Evolutionary conservation across 1,140 invertebrate genomes (phyloP), one percentile per base, ranked within the genome.

Genomic region (Hormaphis cornu): DNA sequence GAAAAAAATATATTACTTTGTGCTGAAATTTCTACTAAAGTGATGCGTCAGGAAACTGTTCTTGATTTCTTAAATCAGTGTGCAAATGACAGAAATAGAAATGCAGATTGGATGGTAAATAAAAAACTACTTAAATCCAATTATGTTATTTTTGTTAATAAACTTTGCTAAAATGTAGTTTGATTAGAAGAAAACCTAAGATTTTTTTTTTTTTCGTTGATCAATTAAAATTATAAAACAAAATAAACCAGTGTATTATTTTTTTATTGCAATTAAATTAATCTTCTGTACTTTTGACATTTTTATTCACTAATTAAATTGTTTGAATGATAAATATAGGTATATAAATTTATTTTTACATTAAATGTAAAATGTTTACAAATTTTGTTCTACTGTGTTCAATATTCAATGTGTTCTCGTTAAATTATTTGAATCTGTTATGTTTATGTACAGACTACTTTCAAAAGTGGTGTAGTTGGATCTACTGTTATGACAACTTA

Each of bases 401-500:
- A n/a, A n/a, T n/a, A n/a, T 18, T 18, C n/a, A 52, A 9, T 24
- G 18, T 9, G 22, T 52, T 18, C 8, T n/a, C 8, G 18, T 18
- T 24, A 28, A 9, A 8, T 8, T 58, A 58, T 18, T 24, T 33
- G 24, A 58, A 14, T 58, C 6, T 59, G n/a, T 59, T 26, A n/a
- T 10, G 1, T 28, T 24, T 37, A 22, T 69, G 14, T 54, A 33
- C 28, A 73, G 71, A 58, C 33, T 1, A 40, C 28, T 1, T 73
- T 73, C 35, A 56, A 66, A 42, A 20, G 20, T 2, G 12, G 3
- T 0, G 56, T 74, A 1, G 44, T 72, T 12, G 74, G 73, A 14
- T n/a, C 20, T 9, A 35, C 87, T 58, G 91, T 97, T 0, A 76
- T 98, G 18, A 97, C 95, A 0, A 82, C 87, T 61, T 90, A 90